Evolutionary conservation across 2,113 vertebrate species (phyloP), one percentile per base, ranked within the genome.

Genomic region (Baryphthengus martii): DNA sequence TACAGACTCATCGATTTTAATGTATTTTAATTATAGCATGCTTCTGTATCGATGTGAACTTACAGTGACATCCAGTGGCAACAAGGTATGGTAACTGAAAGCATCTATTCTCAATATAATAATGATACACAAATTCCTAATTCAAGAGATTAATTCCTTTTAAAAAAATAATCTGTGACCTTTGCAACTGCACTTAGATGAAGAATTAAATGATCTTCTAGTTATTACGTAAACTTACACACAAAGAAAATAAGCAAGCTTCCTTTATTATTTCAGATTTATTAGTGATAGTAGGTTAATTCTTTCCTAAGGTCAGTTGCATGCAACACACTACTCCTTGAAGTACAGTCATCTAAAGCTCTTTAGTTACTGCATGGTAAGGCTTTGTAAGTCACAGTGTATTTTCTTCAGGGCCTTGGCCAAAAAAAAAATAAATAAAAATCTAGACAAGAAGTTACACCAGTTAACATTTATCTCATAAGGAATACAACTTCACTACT

Each of bases 321-420:
- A 99, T 99, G 99, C 99, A 99, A 98, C 98, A 98, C 98, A 97
- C 97, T 98, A 97, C 79, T 96, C 97, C 97, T 96, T 76, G 79
- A 95, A 98, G 97, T 97, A 98, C 97, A 97, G 98, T 98, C 97
- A 93, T 97, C 97, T 97, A 98, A 98, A 97, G 97, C 97, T 72
- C 97, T 93, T 97, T 83, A 96, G 97, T 96, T 97, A 98, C 98
- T 98, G 95, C 66, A 89, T 94, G 95, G 97, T 98, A 98, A 98
- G 98, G 98, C 98, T 98, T 98, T 96, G 97, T 98, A 98, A 98
- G 97, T 99, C 99, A 99, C 99, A 99, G 99, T 99, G 98, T 98
- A 97, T 97, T 97, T 97, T 97, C 97, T 97, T 98, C 96, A 95
- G 96, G 97, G 98, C 97, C 95, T 95, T 98, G 96, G 97, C 97